Evolutionary conservation across 2,113 vertebrate genomes (phyloP), one percentile per base, ranked within the genome.

Genomic region (Halichoerus grypus): DNA sequence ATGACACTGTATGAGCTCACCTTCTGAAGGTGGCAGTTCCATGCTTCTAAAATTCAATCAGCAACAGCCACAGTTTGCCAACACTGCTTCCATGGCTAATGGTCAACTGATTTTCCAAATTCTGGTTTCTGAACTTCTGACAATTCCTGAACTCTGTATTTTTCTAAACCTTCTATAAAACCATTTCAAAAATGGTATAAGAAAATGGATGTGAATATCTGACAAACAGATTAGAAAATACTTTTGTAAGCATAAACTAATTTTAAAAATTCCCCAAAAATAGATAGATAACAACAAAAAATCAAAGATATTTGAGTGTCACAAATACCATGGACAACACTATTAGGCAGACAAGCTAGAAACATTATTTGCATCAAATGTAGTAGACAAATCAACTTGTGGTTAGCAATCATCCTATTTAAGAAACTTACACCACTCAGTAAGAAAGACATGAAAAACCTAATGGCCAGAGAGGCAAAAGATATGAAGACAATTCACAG

Each of bases 51-150:
- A 53, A 36, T 42, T 46, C 21, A 65, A 0, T 31, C 26, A 7
- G 2, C 4, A 31, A 6, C 8, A 57, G 3, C 36, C 69, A 33
- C 33, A 19, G 0, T 10, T 51, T 22, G 3, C 39, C 9, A 14
- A n/a, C 5, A 0, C 1, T 18, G n/a, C 33, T 57, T 57, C 74
- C 0, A 0, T 1, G 21, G 77, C 7, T 18, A 3, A 9, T 1
- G 24, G 33, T 42, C 53, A 13, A 1, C 46, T 6, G 33, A 10
- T 9, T 67, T 11, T n/a, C 61, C 1, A 53, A 36, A 77, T 82
- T 42, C 92, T 79, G 92, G 51, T 31, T 87, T 93, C 49, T 93
- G 7, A 79, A 53, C 12, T 88, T 53, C 24, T 12, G 15, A 67
- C 18, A 18, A 42, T 85, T 79, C 79, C 24, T n/a, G 82, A 61